Base-by-base conservation (phyloP, 2,113 vertebrate species). In the Cariama cristata region DNA sequence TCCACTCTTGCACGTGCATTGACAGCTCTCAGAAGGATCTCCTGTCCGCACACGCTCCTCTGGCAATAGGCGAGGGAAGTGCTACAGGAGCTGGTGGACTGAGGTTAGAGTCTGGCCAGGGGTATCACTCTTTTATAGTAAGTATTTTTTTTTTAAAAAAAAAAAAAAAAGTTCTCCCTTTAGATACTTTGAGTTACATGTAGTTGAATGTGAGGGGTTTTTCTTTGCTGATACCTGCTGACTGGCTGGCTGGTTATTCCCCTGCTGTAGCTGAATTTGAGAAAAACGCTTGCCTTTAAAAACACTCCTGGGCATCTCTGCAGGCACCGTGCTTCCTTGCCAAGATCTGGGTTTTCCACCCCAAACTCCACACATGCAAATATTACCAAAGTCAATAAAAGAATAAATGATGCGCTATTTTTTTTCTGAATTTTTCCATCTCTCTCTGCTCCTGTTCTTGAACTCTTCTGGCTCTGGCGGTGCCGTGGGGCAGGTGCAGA, bases 321-420 rank as follows among this genome's bases (percentile, higher is more conserved):
- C 83, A 45, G 50, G 40, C 50, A 53, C 77, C 9, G 19, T 10
- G 64, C 59, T 73, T 79, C 44, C 59, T 58, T 8, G 11, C 52
- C 49, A 30, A 26, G 60, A 62, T 64, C 72, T 60, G 92, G 85
- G 56, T 50, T 75, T 83, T 69, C 50, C 60, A 53, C 66, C 59
- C 79, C 59, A 30, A 55, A 8, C 30, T 35, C 24, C 49, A 44
- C 76, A 45, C 42, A 6, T 81, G 47, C 71, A n/a, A 58, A 79
- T 67, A 35, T 49, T 79, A 84, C 91, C 91, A 94, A 92, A 96
- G 63, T 76, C 73, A 77, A 80, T 87, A 86, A 90, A 92, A 49
- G 58, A 89, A 85, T 64, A 86, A 91, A 84, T 4, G 4, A 42
- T 40, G 42, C 5, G 21, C 21, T 49, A 6, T 55, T 72, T 77